Evolutionary conservation across 1,140 invertebrate species (phyloP).

Genomic region (Pseudachorutes palmiensis): DNA sequence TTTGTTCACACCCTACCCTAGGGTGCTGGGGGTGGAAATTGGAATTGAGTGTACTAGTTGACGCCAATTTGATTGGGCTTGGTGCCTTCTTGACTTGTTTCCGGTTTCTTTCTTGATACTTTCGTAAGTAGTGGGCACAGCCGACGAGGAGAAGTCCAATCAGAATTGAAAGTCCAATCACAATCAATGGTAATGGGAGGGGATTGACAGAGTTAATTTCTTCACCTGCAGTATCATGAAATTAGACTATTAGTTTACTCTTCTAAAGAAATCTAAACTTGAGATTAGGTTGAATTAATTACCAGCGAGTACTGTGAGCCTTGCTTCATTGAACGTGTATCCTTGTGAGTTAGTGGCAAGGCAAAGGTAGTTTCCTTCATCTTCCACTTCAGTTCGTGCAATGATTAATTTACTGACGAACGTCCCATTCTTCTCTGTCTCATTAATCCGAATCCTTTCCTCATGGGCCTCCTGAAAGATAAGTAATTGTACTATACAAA

Average conservation of each 20-base stretch:
- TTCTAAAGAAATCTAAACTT: too few species aligned
- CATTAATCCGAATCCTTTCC: constrained; percentile 32
- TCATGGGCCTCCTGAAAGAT: constrained; percentile 35
- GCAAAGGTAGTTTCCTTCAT: constrained; percentile 40
- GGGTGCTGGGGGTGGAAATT: neutral
- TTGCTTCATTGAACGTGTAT: constrained; percentile 39
- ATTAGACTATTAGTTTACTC: too few species aligned
- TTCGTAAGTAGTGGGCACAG: constrained; percentile 25
- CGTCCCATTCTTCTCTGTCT: constrained; percentile 36
- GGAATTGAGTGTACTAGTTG: neutral
- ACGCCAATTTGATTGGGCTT: constrained; percentile 19
- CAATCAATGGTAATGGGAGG: constrained; percentile 32
- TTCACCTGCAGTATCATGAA: neutral
- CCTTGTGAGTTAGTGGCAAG: constrained; percentile 40
- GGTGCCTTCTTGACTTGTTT: constrained; percentile 21
- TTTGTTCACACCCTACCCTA: constrained; percentile 21
- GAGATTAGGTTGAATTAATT: too few species aligned
- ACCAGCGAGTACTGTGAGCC: constrained; percentile 38
- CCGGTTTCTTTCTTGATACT: constrained; percentile 22
- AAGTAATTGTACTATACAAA: too few species aligned
- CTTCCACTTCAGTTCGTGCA: constrained; percentile 23
- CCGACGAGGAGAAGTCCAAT: constrained; percentile 28
- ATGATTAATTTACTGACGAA: constrained; percentile 39
- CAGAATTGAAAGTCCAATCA: constrained; percentile 27
- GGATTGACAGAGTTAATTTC: neutral